These are phyloP conservation scores for Sericinus montela DNA, from an alignment of 2,888 invertebrate genomes.

Conservation along the genomic window DNA sequence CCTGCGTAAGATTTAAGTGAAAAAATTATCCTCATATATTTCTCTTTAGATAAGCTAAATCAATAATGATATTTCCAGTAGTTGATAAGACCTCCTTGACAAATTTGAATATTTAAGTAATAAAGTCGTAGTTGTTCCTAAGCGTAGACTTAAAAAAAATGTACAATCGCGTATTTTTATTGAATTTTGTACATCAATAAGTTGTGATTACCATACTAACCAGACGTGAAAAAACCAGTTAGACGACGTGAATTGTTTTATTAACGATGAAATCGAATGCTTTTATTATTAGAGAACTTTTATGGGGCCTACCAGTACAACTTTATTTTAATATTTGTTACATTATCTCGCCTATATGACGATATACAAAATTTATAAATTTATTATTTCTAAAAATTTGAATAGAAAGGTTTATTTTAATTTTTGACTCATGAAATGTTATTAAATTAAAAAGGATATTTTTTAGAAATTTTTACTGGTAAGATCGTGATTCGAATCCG, in stretches of 20 bases:
- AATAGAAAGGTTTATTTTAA: no score
- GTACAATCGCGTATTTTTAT: slow-evolving; percentile 8
- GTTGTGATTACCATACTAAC: slow-evolving; percentile 2
- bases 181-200: slow-evolving; percentile 6
- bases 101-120: not conserved
- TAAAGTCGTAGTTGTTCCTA: slow-evolving; percentile 1
- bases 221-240: slow-evolving; percentile 9
- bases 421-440: no score
- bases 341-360: no score
- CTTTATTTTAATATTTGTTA: no score
- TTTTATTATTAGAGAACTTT: not conserved
- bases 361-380: no score
- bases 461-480: no score
- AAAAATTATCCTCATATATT: not conserved
- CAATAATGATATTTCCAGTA: not conserved
- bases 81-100: not conserved
- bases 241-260: slow-evolving; percentile 7
- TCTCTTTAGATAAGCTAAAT: not conserved
- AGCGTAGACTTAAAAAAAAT: slow-evolving; percentile 1
- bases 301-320: no score
- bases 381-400: no score
- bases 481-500: no score
- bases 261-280: not conserved
- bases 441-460: no score
- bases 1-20: not conserved